Evolutionary conservation across 2,113 vertebrate species (phyloP), one percentile per base, ranked within the genome.

Genomic region (Gasterosteus aculeatus): DNA sequence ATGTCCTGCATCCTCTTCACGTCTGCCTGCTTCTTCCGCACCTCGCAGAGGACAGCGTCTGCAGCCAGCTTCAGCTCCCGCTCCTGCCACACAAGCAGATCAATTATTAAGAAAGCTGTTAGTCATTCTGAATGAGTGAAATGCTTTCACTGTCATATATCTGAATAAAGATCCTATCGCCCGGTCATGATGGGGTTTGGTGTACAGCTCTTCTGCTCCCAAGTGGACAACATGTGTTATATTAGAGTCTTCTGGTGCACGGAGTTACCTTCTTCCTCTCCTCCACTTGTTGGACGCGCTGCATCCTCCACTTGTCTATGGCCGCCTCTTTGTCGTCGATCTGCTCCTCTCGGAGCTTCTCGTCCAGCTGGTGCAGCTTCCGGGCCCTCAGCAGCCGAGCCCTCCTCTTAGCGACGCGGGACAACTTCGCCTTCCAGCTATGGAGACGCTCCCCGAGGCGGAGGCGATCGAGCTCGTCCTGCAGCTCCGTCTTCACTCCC

Each of bases 21-120:
- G 3, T 99, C 98, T 0, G 95, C 93, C 86, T 99, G 97, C 70
- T 99, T 99, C 89, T 95, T 98, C 84, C 95, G 89, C n/a, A 99
- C 98, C 87, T 99, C 97, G 7, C 95, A 95, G 33, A 99, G 93
- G 1, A 99, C 97, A 0, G 95, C 88, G 83, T 99, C 98, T 4
- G 98, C 97, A 2, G 96, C 95, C 77, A 94, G 91, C 89, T 98
- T 99, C 69, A 99, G 95, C 65, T 99, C 98, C 65, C 86, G 94
- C 42, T 98, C 97, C 98, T 99, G 57, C 10, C 16, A 54, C 16
- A 79, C 39, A 75, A 12, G 61, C 69, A 81, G 7, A 46, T 1
- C 8, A 59, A 0, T 10, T 49, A 56, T 14, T 16, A 35, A 10
- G 33, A 19, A 8, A 53, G 19, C 6, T 2, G 9, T n/a, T 51